Base-by-base conservation (phyloP, 2,888 invertebrate genomes). In the Mamestra brassicae region DNA sequence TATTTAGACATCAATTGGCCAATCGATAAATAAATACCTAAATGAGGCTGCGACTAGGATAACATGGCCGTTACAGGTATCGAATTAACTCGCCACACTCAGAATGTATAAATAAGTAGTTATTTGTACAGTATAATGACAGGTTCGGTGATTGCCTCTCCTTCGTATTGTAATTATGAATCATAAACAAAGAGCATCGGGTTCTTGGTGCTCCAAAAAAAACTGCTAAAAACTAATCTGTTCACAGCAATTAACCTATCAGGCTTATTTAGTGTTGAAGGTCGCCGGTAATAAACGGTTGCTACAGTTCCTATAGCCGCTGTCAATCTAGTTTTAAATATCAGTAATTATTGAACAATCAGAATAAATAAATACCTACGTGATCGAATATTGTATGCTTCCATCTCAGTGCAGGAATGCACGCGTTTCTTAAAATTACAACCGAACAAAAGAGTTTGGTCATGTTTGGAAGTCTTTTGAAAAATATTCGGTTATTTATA, bases 81-180 rank as follows among this genome's bases (percentile, higher is more conserved):
- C 92, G 85, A 90, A 93, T 95, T 93, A 92, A 89, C 87, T 91
- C 84, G 88, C 86, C 92, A 91, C 92, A 91, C 90, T 89, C 88
- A 89, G 90, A 91, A 92, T 92, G 89, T 92, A 92, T 93, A 93
- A 93, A 92, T 94, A 93, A 93, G 92, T 93, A 94, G 94, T 95
- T 96, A 96, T 96, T 96, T 96, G 95, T 92, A 94, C 92, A 95
- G 89, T 89, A 92, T 96, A 96, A 96, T 96, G 94, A 95, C 93
- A 92, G 96, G 96, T 93, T 93, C 73, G 91, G 92, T 94, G 95
- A 96, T 96, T 95, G 95, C 91, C 91, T 95, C 91, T 90, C 90
- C 91, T 90, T 88, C 90, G 92, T 90, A 92, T 95, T 93, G 93
- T 96, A 96, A 96, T 96, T 96, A 96, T 93, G 94, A 93, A 94